These are phyloP conservation scores for Electrophaes corylata DNA, from an alignment of 2,888 invertebrate genomes.

Conservation along the genomic window DNA sequence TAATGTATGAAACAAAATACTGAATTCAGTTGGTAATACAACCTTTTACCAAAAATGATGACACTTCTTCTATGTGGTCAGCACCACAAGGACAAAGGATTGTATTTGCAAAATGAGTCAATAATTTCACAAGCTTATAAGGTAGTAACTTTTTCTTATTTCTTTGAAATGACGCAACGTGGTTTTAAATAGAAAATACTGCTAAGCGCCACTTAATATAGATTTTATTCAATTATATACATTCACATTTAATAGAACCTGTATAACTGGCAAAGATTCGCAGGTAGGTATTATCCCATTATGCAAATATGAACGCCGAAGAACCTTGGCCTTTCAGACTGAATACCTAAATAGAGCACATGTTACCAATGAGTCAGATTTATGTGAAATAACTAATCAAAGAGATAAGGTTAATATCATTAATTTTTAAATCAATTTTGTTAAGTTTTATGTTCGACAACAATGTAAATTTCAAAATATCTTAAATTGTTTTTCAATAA, in stretches of 20 bases:
- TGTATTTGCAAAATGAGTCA: background rate
- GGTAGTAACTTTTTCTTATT: too few relatives aligned
- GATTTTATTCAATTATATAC: background rate
- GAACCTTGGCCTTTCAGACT: slow-evolving; percentile 24
- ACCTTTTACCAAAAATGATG: background rate
- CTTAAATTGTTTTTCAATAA: background rate
- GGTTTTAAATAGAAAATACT: background rate
- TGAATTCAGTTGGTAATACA: background rate
- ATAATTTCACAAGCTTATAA: slow-evolving; percentile 1
- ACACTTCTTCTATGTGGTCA: background rate
- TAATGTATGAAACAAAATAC: background rate
- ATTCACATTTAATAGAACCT: slow-evolving; percentile 12
- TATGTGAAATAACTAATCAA: background rate
- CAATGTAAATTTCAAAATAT: too few relatives aligned
- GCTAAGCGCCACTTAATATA: background rate
- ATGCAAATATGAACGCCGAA: slow-evolving; percentile 24
- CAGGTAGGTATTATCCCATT: slow-evolving; percentile 9
- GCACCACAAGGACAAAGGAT: background rate
- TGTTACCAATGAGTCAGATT: slow-evolving; percentile 7
- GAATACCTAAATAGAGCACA: slow-evolving; percentile 9
- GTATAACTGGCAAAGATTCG: slow-evolving; percentile 21
- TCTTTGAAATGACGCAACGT: too few relatives aligned
- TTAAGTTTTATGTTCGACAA: too few relatives aligned
- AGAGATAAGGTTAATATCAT: background rate
- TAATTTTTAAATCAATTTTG: background rate